phyloP scores from a whole-genome alignment of 2,113 vertebrate genomes.

The Seriola dumerili region DNA sequence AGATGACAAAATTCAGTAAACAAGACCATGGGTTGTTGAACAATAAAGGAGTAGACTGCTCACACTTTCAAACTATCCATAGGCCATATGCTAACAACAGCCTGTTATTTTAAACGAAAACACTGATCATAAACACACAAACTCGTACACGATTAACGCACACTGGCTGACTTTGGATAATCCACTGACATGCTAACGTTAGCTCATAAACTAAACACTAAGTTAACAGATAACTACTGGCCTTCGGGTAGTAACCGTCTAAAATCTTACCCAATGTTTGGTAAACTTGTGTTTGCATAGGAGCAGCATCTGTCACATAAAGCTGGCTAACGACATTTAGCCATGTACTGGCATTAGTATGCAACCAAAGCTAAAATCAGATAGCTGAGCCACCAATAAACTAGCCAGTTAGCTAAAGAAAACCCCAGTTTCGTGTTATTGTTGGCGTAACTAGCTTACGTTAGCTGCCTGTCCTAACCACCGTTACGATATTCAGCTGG shows the following conservation, averaged over 20 bases:
- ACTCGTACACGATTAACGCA: neutral
- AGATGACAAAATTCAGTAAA: neutral
- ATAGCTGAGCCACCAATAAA: slow-evolving; percentile 34
- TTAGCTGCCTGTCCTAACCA: neutral
- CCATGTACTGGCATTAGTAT: slow-evolving; percentile 10
- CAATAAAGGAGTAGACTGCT: neutral
- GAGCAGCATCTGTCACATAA: slow-evolving; percentile 11
- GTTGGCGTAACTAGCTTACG: neutral
- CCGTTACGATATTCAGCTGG: too few species aligned
- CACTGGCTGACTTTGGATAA: slow-evolving; percentile 44
- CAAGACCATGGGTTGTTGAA: neutral
- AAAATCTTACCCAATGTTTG: neutral
- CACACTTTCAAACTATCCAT: neutral
- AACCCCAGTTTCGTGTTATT: neutral
- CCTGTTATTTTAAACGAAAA: slow-evolving; percentile 8
- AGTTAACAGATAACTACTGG: neutral
- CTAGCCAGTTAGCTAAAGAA: slow-evolving; percentile 28
- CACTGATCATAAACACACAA: neutral
- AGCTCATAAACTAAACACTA: slow-evolving; percentile 9
- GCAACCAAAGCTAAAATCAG: slow-evolving; percentile 35
- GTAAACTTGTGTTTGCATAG: neutral
- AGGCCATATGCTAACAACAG: neutral
- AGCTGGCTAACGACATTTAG: slow-evolving; percentile 8
- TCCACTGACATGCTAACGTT: slow-evolving; percentile 43
- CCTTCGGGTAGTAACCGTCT: neutral